phyloP scores from a whole-genome alignment of 2,797 vertebrate species.

The Diceros bicornis region DNA sequence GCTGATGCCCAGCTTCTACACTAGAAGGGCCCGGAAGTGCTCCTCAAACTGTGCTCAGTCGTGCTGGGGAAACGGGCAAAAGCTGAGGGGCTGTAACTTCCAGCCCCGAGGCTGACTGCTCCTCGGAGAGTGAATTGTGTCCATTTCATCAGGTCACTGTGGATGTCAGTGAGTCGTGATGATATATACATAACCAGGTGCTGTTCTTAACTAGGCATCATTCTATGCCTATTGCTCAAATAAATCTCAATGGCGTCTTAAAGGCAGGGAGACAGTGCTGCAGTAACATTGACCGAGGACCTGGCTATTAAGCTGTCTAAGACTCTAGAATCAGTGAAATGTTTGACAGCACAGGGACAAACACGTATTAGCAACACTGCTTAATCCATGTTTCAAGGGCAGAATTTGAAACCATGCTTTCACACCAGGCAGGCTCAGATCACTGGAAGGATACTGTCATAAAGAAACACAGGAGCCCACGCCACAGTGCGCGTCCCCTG shows the following conservation, averaged over 20 bases:
- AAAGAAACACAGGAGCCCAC: slow-evolving; percentile 87
- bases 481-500: slow-evolving; percentile 81
- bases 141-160: slow-evolving; percentile 81
- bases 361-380: slow-evolving; percentile 89
- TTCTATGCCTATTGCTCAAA: slow-evolving; percentile 88
- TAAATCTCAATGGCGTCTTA: slow-evolving; percentile 88
- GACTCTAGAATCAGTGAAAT: slow-evolving; percentile 90
- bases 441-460: slow-evolving; percentile 88
- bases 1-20: slow-evolving; percentile 16
- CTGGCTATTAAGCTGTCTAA: slow-evolving; percentile 91
- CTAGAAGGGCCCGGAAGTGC: background rate
- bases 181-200: slow-evolving; percentile 84
- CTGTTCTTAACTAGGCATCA: slow-evolving; percentile 88
- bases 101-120: slow-evolving; percentile 50
- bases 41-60: background rate
- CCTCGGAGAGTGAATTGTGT: slow-evolving; percentile 64
- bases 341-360: slow-evolving; percentile 91
- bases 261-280: slow-evolving; percentile 87
- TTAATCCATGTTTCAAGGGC: slow-evolving; percentile 91
- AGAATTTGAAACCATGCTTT: slow-evolving; percentile 89
- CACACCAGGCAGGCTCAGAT: slow-evolving; percentile 83
- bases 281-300: slow-evolving; percentile 90
- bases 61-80: rapidly evolving
- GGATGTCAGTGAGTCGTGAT: slow-evolving; percentile 80
- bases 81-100: slow-evolving; percentile 66